Conservation (phyloP, 1,140 invertebrate genomes). For the Maniola jurtina region DNA sequence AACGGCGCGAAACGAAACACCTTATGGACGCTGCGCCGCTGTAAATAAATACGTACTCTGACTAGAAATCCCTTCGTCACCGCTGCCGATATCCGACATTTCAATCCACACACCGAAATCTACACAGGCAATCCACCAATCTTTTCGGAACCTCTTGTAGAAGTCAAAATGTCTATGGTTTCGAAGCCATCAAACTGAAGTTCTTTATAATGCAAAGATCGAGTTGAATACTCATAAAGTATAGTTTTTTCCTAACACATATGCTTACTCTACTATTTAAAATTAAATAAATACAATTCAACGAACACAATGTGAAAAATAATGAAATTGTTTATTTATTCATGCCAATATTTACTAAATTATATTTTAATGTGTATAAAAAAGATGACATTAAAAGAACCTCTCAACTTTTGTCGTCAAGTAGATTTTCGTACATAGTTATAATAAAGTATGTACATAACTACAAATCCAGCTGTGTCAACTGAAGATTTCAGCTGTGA, state of each 20-base stretch:
- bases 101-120: constrained; percentile 80
- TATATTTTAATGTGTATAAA: not conserved
- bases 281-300: too few species aligned
- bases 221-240: not conserved
- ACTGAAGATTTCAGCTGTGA: not conserved
- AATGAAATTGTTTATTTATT: not conserved
- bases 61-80: constrained; percentile 85
- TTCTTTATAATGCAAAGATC: constrained; percentile 40
- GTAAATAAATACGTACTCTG: constrained; percentile 82
- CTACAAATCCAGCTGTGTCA: constrained; percentile 21
- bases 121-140: constrained; percentile 74
- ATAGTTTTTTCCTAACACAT: not conserved
- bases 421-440: constrained; percentile 22
- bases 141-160: constrained; percentile 71
- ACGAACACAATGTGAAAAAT: not conserved
- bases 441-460: constrained; percentile 12
- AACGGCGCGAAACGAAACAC: constrained; percentile 48
- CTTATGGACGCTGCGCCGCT: constrained; percentile 46
- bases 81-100: constrained; percentile 86
- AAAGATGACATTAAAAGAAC: constrained; percentile 14
- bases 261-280: not conserved
- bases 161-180: constrained; percentile 72
- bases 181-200: constrained; percentile 65
- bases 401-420: constrained; percentile 28
- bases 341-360: not conserved